phyloP scores from a whole-genome alignment of 2,797 vertebrate species.

The Mormyrops boulengeri region DNA sequence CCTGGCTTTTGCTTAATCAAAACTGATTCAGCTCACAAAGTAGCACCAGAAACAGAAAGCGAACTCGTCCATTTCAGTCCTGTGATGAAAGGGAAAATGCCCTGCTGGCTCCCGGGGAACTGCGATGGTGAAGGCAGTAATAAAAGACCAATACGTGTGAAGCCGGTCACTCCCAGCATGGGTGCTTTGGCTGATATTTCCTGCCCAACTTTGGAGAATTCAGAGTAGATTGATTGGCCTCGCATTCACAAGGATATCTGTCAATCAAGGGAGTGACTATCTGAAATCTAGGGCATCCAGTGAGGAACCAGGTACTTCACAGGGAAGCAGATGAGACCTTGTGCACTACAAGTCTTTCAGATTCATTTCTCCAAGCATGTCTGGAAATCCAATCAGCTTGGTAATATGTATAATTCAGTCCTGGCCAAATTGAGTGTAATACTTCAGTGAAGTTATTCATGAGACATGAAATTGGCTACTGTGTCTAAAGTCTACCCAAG shows the following conservation, averaged over 20 bases:
- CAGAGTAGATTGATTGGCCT: background rate
- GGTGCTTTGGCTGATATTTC: background rate
- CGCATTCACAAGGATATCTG: background rate
- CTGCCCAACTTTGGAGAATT: background rate
- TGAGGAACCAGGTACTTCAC: background rate
- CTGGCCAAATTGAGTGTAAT: background rate
- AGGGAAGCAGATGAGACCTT: background rate
- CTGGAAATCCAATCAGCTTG: background rate
- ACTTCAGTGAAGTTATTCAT: background rate
- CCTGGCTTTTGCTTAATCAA: background rate
- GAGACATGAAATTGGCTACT: background rate
- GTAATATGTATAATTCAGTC: background rate
- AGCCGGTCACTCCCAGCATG: background rate
- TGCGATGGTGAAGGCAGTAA: background rate
- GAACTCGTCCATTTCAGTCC: background rate
- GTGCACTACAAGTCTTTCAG: background rate
- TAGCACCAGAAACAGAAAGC: background rate
- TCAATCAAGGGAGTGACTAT: background rate
- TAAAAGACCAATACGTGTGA: background rate
- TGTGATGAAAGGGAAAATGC: background rate
- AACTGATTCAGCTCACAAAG: background rate
- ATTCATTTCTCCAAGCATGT: background rate
- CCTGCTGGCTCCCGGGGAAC: background rate
- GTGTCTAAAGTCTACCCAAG: background rate
- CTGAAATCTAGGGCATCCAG: slow-evolving; percentile 10